A percentile compares a stretch with the other conserved stretches of the same genome.
These are phyloP conservation scores for Zophobas atratus DNA, from an alignment of 1,140 invertebrate species.

Conservation along the genomic window DNA sequence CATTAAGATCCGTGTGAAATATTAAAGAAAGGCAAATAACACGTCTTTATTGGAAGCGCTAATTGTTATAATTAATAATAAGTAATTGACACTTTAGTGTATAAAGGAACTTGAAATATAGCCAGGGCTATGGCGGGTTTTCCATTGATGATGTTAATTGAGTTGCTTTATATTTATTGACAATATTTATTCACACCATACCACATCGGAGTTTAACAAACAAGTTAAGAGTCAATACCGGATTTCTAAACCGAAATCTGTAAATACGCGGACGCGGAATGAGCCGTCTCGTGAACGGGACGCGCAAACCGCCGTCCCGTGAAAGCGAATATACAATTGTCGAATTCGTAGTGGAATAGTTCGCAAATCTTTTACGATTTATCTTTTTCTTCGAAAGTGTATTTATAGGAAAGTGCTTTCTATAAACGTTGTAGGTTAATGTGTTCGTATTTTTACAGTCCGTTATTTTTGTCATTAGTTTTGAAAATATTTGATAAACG, in stretches of 20 bases:
- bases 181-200: constrained; percentile 10
- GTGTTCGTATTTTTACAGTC: too few species aligned
- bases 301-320: too few species aligned
- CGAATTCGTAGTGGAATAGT: too few species aligned
- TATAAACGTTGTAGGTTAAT: too few species aligned
- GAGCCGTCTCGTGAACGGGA: too few species aligned
- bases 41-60: constrained; percentile 27
- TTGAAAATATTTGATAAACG: too few species aligned
- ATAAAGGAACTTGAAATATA: constrained; percentile 32
- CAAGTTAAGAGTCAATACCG: neutral
- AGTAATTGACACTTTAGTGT: constrained; percentile 35
- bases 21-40: constrained; percentile 11
- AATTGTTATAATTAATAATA: constrained; percentile 34
- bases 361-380: too few species aligned
- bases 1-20: constrained; percentile 27
- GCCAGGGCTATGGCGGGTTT: constrained; percentile 3
- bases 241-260: neutral
- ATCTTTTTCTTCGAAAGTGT: too few species aligned
- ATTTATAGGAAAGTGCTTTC: too few species aligned
- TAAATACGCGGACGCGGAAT: neutral
- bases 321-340: too few species aligned
- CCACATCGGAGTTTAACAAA: neutral
- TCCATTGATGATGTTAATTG: constrained; percentile 26
- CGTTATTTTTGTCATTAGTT: too few species aligned
- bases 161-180: constrained; percentile 25